Percentiles rank a stretch among this genome's conserved stretches.
These are phyloP conservation scores for Falco punctatus DNA, from an alignment of 2,113 vertebrate genomes.

Conservation along the genomic window DNA sequence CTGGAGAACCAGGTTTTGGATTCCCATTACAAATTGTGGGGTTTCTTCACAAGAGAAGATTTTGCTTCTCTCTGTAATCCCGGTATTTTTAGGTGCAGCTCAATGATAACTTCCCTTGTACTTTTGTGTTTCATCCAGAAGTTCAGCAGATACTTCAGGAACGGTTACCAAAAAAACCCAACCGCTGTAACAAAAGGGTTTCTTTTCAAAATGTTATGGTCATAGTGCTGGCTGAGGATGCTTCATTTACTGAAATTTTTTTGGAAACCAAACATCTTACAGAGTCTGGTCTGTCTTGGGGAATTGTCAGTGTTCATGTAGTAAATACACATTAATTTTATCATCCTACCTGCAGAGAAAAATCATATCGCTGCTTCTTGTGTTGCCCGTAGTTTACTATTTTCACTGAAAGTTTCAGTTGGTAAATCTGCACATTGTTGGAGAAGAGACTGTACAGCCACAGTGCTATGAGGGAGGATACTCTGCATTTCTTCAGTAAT, in stretches of 20 bases:
- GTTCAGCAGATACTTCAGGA: background rate
- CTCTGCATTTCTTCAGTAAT: background rate
- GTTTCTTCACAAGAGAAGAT: background rate
- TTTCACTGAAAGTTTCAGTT: background rate
- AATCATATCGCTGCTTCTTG: background rate
- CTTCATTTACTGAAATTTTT: background rate
- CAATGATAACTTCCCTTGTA: rapidly evolving
- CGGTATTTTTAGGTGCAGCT: background rate
- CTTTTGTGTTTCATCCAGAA: background rate
- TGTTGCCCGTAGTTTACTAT: background rate
- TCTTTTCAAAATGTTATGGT: background rate
- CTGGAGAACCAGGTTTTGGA: background rate
- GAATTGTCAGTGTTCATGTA: background rate
- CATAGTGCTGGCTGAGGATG: background rate
- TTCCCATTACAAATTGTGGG: background rate
- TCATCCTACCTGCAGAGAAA: background rate
- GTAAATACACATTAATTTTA: background rate
- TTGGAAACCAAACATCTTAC: background rate
- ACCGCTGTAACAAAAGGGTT: background rate
- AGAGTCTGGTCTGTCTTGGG: background rate
- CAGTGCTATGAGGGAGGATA: background rate
- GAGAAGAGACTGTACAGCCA: rapidly evolving
- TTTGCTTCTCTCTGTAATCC: background rate
- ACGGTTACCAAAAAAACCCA: background rate
- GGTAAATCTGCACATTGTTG: background rate